A percentile compares a stretch with the other conserved stretches of the same genome.
Conservation (phyloP, 2,888 invertebrate species). For the Xylocampa areola region DNA sequence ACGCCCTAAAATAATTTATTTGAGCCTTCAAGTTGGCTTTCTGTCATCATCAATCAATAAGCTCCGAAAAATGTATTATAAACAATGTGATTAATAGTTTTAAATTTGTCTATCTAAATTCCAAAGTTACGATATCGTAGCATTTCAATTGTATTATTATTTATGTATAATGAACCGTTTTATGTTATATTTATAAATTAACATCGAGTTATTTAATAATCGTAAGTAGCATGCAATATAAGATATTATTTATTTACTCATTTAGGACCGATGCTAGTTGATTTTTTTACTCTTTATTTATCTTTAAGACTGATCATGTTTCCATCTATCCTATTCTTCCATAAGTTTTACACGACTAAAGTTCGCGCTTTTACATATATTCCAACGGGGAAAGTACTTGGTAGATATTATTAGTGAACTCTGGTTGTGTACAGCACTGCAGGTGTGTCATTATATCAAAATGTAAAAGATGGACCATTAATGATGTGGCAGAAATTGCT, state of each 20-base stretch:
- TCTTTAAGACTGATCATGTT: constrained; percentile 68
- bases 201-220: constrained; percentile 41
- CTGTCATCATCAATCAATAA: constrained; percentile 32
- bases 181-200: constrained; percentile 22
- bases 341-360: constrained; percentile 56
- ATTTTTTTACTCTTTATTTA: constrained; percentile 50
- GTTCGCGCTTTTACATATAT: constrained; percentile 59
- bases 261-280: constrained; percentile 43
- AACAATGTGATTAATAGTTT: constrained; percentile 31
- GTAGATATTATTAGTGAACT: constrained; percentile 66
- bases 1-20: constrained; percentile 42
- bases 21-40: constrained; percentile 41
- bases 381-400: constrained; percentile 49
- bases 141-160: background rate
- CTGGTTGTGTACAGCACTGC: constrained; percentile 81
- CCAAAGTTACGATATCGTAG: background rate
- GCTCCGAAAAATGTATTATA: constrained; percentile 42
- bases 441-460: constrained; percentile 84
- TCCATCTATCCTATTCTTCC: constrained; percentile 66
- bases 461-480: constrained; percentile 88
- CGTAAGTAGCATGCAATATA: constrained; percentile 31
- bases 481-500: constrained; percentile 71
- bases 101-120: constrained; percentile 20
- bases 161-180: constrained; percentile 12
- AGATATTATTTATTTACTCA: constrained; percentile 37